Conservation (phyloP, 2,113 vertebrate species). For the Spea bombifrons region DNA sequence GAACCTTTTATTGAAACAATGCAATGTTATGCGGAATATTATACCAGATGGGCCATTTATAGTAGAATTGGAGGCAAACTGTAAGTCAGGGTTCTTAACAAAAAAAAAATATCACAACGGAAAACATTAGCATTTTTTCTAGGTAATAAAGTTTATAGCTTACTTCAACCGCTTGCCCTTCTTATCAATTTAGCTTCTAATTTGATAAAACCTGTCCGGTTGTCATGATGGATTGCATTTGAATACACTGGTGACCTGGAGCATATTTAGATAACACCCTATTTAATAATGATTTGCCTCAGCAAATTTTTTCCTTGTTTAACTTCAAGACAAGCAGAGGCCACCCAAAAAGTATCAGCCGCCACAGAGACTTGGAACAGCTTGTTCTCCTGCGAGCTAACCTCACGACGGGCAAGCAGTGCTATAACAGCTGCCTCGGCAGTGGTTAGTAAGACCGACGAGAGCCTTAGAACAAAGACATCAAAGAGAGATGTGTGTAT, state of each 20-base stretch:
- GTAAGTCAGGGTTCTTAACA: too few species aligned
- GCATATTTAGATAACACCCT: background rate
- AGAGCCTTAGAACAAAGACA: constrained; percentile 34
- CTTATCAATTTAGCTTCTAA: background rate
- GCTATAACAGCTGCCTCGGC: constrained; percentile 25
- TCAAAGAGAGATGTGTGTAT: constrained; percentile 36
- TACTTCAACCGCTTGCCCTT: too few species aligned
- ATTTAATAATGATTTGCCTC: background rate
- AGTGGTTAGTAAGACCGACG: constrained; percentile 21
- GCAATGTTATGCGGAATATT: too few species aligned
- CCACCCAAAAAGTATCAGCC: constrained; percentile 35
- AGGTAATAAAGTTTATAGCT: too few species aligned
- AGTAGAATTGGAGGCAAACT: too few species aligned
- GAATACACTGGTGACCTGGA: background rate
- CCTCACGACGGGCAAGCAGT: constrained; percentile 32
- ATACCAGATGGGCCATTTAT: too few species aligned
- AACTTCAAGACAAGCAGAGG: constrained; percentile 30
- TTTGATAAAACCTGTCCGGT: background rate
- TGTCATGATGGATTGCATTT: background rate
- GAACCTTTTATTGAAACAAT: too few species aligned
- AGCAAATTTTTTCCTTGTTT: background rate
- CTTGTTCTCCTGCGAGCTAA: constrained; percentile 17
- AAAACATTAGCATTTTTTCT: too few species aligned
- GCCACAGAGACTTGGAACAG: background rate
- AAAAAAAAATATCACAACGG: too few species aligned